A percentile compares a stretch with the other conserved stretches of the same genome.
Evolutionary conservation across 2,113 vertebrate species (phyloP).

Genomic region (Eptesicus fuscus): DNA sequence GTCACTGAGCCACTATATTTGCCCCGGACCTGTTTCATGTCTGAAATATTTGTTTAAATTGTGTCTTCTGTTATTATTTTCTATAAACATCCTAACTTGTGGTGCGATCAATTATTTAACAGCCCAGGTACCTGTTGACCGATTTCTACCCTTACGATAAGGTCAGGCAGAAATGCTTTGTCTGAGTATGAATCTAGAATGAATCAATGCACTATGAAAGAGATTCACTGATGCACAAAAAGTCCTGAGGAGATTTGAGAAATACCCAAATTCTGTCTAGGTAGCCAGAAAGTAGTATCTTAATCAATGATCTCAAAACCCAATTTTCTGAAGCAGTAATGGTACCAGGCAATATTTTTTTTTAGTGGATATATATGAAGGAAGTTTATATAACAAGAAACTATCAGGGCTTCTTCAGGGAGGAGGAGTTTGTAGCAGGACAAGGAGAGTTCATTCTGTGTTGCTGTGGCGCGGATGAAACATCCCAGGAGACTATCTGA

Average conservation of each 20-base stretch:
- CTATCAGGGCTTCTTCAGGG: background rate
- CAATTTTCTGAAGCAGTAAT: conserved; percentile 13
- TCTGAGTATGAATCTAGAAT: background rate
- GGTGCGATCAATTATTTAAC: background rate
- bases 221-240: background rate
- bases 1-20: background rate
- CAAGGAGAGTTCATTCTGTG: conserved; percentile 17
- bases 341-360: background rate
- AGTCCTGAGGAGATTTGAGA: background rate
- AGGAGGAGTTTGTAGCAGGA: background rate
- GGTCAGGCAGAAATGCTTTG: background rate
- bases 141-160: conserved; percentile 1
- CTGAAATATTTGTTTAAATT: background rate
- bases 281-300: background rate
- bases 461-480: background rate
- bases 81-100: background rate
- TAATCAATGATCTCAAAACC: background rate
- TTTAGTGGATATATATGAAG: background rate
- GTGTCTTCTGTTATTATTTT: background rate
- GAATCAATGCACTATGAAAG: background rate
- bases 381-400: conserved; percentile 9
- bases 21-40: background rate
- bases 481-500: conserved; percentile 63
- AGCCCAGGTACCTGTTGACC: background rate
- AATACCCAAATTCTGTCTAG: background rate